Conservation (phyloP, 2,888 invertebrate species). For the Cerastis rubricosa region DNA sequence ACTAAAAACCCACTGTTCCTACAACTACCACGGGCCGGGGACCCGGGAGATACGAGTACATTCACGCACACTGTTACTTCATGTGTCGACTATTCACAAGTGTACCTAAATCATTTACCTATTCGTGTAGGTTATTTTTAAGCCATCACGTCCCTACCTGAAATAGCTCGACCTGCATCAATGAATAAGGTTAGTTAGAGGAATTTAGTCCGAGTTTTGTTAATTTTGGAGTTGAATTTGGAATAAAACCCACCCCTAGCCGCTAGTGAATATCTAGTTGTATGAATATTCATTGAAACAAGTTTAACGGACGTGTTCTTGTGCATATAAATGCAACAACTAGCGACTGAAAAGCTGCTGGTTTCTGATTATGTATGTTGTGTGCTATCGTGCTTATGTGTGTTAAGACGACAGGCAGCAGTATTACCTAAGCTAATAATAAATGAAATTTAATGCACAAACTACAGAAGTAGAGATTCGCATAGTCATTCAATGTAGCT, state of each 20-base stretch:
- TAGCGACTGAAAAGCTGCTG: constrained; percentile 14
- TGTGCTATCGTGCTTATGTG: background rate
- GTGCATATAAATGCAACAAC: constrained; percentile 77
- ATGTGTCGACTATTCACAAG: background rate
- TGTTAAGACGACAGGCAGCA: background rate
- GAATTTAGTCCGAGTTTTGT: constrained; percentile 3
- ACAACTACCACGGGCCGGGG: no score
- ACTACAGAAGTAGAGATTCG: background rate
- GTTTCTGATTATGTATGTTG: constrained; percentile 2
- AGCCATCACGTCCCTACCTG: background rate
- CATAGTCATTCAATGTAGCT: background rate
- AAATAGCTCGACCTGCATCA: constrained; percentile 3
- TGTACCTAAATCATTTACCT: background rate
- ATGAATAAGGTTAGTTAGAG: background rate
- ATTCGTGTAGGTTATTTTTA: constrained; percentile 2
- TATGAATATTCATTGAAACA: constrained; percentile 69
- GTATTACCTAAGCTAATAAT: background rate
- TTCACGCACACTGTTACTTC: no score
- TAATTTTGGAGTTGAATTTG: background rate
- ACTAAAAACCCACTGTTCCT: no score
- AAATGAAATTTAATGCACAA: background rate
- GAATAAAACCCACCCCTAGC: constrained; percentile 46
- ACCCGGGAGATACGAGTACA: no score
- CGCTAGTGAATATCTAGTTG: constrained; percentile 20
- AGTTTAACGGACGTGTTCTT: constrained; percentile 74